These are phyloP conservation scores for Ptychoptera albimana DNA, from an alignment of 2,888 invertebrate genomes.

Conservation along the genomic window DNA sequence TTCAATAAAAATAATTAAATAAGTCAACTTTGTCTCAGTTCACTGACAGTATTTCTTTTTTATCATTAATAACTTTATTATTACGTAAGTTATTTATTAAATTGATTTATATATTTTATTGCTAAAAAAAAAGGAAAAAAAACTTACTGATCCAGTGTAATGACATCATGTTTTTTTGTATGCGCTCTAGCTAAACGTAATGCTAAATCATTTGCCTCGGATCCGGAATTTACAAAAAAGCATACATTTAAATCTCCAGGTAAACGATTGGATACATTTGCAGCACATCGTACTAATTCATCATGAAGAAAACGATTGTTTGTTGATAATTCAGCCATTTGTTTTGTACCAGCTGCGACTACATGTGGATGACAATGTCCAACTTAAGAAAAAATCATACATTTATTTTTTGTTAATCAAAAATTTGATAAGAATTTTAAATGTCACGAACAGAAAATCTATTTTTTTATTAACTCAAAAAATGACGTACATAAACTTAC, in stretches of 20 bases:
- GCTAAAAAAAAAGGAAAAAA: constrained; percentile 1
- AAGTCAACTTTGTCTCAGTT: no score
- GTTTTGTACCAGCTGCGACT: constrained; percentile 74
- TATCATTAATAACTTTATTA: no score
- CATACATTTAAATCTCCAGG: constrained; percentile 76
- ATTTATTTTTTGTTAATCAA: no score
- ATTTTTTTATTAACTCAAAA: no score
- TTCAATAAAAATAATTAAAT: no score
- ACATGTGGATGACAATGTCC: constrained; percentile 96
- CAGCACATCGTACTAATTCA: constrained; percentile 81
- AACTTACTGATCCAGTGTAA: constrained; percentile 94
- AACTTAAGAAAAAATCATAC: constrained; percentile 42
- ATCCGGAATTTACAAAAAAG: constrained; percentile 96
- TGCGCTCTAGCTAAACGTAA: constrained; percentile 77
- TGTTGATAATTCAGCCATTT: constrained; percentile 83
- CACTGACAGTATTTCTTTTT: no score
- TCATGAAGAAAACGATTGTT: constrained; percentile 95
- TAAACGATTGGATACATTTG: constrained; percentile 64
- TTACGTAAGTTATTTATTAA: no score
- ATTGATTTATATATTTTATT: no score
- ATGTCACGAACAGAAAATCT: no score
- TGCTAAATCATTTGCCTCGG: constrained; percentile 97
- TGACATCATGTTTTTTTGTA: constrained; percentile 76
- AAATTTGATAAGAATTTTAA: no score
- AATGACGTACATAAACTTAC: no score